Evolutionary conservation across 2,797 vertebrate species (phyloP), one percentile per base, ranked within the genome.

Genomic region (Cetoscarus ocellatus): DNA sequence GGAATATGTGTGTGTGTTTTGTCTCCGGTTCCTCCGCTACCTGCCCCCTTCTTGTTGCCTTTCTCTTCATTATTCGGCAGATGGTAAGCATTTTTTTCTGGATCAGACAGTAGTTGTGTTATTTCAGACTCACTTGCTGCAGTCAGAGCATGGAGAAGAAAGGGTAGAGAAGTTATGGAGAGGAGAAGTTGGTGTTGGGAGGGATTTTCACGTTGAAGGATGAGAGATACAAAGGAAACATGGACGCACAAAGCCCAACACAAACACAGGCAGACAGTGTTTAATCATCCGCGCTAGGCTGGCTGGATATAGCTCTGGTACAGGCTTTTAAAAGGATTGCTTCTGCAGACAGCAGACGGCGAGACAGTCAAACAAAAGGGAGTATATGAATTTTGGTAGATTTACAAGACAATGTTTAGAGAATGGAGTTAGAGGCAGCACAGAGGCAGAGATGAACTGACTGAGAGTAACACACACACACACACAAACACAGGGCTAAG

Each of bases 271-370:
- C 71, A 42, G 72, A 58, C 70, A 10, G 67, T 38, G 57, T 78
- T 85, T 82, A 67, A 91, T 86, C 82, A 87, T 81, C 61, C 40
- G 6, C 6, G 58, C 66, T 77, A 45, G 50, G n/a, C 14, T 63
- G 73, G 64, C 61, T 68, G 54, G 50, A 65, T 80, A 48, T 45
- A 57, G 72, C 56, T 75, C 67, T 68, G 56, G 34, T 56, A 7
- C 45, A 59, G 50, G 83, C 83, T 85, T 84, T 90, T 87, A 87
- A 83, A 87, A 63, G 49, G 61, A 89, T 88, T 89, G 79, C 79
- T 73, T 87, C 61, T 73, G 74, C 65, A 53, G 56, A 84, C 54
- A 57, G 19, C 19, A 80, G 83, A 79, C 14, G 18, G 49, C 70
- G 47, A 75, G 63, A 79, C 53, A 34, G 77, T 51, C 61, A 66